Evolutionary conservation across 2,113 vertebrate genomes (phyloP), one percentile per base, ranked within the genome.

Genomic region (Melanostigma gelatinosum): DNA sequence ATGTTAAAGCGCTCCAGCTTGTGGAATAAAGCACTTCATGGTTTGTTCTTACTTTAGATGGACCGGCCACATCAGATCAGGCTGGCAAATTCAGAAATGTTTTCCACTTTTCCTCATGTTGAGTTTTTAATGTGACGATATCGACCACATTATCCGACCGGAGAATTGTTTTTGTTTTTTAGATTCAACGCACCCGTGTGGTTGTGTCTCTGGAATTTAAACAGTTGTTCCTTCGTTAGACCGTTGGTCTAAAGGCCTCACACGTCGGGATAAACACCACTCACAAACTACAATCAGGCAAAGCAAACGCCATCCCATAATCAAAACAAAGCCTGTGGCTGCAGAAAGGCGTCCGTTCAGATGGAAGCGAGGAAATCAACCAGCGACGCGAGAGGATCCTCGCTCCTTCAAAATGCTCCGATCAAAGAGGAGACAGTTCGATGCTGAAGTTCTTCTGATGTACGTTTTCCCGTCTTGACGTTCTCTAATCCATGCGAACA

Each of bases 11-110:
- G 1, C 8, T 4, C 54, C 60, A 69, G 55, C 7, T 54, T 29
- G 27, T 64, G 63, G n/a, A 73, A 77, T 60, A 88, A 83, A 80
- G 84, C 77, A 88, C 77, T 88, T 85, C 5, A 65, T 75, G 34
- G 32, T 32, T 32, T 32, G 32, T 32, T 32, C 32, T 32, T 32
- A 32, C 32, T 32, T 32, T 32, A 32, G 32, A 32, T 32, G 32
- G 32, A 32, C 32, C 32, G 3, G 32, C 32, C 32, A 32, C 8
- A 44, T 52, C 11, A 40, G 34, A 15, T 40, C 29, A 44, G 8
- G 24, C 75, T 74, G 60, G 72, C 24, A 79, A 71, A 60, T 61
- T 83, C 66, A 60, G 60, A 60, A 72, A 40, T 13, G 44, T 38
- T 38, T 36, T 36, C 29, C n/a, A n/a, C n/a, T n/a, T n/a, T n/a